A percentile compares a stretch with the other conserved stretches of the same genome.
Evolutionary conservation across 2,113 vertebrate genomes (phyloP).

Genomic region (Cyanistes caeruleus): DNA sequence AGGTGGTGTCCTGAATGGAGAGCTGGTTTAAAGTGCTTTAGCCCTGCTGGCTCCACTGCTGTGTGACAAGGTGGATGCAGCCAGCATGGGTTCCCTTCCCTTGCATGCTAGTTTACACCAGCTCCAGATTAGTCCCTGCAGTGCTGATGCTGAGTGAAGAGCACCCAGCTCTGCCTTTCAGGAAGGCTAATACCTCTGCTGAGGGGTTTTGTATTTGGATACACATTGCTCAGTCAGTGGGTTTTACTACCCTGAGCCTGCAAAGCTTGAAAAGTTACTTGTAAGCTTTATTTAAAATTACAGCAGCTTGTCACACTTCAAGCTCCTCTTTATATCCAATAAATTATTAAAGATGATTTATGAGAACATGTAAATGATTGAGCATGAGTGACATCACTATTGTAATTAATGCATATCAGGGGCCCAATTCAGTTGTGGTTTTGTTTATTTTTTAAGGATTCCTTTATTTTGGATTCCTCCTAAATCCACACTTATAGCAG

Average conservation of each 20-base stretch:
- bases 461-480: not conserved
- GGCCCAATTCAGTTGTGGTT: not conserved
- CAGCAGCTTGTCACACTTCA: not conserved
- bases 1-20: not conserved
- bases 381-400: not conserved
- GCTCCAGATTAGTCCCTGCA: not conserved
- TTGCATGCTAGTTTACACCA: rapidly evolving
- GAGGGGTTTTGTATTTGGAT: not conserved
- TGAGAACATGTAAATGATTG: not conserved
- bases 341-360: constrained; percentile 14
- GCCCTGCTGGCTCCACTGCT: not conserved
- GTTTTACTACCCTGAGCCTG: not conserved
- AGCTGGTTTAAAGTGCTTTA: not conserved
- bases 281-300: constrained; percentile 37
- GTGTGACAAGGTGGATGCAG: not conserved
- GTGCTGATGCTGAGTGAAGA: not conserved
- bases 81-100: rapidly evolving
- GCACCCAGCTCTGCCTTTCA: not conserved
- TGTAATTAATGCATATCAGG: not conserved
- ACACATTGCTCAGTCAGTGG: not conserved
- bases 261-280: constrained; percentile 23
- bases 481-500: not conserved
- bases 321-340: not conserved
- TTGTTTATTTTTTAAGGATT: not conserved
- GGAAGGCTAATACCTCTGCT: not conserved